Conservation (phyloP, 1,140 invertebrate genomes). For the Potamilus streckersoni region DNA sequence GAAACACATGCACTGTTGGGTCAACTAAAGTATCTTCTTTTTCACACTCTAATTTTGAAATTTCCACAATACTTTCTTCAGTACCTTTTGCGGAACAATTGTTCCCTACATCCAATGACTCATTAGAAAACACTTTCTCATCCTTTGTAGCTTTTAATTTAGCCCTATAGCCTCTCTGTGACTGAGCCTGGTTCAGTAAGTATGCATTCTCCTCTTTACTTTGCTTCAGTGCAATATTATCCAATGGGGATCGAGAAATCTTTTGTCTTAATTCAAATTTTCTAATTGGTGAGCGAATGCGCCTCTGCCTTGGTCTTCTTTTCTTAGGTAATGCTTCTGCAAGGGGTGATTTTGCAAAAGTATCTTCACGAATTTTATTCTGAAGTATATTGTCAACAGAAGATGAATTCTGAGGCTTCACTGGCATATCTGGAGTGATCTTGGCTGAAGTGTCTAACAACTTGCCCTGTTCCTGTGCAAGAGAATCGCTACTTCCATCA, state of each 20-base stretch:
- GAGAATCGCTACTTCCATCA: too few species aligned
- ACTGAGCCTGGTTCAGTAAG: conserved; percentile 36
- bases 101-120: too few species aligned
- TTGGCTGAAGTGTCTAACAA: not conserved
- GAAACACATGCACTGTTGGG: too few species aligned
- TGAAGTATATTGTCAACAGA: not conserved
- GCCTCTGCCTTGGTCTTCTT: conserved; percentile 1
- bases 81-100: too few species aligned
- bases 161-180: too few species aligned
- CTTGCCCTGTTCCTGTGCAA: not conserved
- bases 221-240: conserved; percentile 48
- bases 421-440: not conserved
- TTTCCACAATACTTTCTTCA: too few species aligned
- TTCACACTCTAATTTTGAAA: too few species aligned
- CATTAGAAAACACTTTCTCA: not conserved
- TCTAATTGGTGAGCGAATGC: conserved; percentile 1
- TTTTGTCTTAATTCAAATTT: conserved; percentile 42
- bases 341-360: not conserved
- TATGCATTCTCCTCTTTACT: conserved; percentile 46
- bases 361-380: not conserved
- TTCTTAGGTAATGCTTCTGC: not conserved
- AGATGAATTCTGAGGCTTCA: not conserved
- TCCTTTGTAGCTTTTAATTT: conserved; percentile 19
- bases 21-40: too few species aligned
- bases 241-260: conserved; percentile 47